A percentile compares a stretch with the other conserved stretches of the same genome.
phyloP scores from a whole-genome alignment of 2,888 invertebrate genomes.

The Parnassius mnemosyne region DNA sequence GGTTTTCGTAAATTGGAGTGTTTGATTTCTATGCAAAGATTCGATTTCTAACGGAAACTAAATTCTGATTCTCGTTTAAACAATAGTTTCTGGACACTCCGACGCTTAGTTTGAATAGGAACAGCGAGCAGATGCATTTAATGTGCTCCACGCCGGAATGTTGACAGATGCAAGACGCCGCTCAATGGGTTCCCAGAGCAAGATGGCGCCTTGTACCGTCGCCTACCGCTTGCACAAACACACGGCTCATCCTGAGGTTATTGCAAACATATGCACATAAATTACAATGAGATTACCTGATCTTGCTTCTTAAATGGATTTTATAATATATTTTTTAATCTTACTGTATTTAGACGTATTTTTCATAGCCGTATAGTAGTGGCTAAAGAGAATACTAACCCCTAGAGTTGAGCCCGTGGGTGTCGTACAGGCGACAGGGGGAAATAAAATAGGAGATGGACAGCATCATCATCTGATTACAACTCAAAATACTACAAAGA shows the following conservation, averaged over 20 bases:
- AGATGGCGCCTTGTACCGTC: slow-evolving; percentile 10
- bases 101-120: slow-evolving; percentile 15
- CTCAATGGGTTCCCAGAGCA: slow-evolving; percentile 15
- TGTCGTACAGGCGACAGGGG: too few species aligned
- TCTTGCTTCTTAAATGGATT: slow-evolving; percentile 12
- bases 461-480: too few species aligned
- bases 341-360: too few species aligned
- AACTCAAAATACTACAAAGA: too few species aligned
- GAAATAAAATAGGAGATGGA: too few species aligned
- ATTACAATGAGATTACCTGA: slow-evolving; percentile 23
- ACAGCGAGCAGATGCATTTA: slow-evolving; percentile 21
- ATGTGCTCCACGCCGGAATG: slow-evolving; percentile 14
- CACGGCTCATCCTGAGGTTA: slow-evolving; percentile 13
- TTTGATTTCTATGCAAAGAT: not conserved
- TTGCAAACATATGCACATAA: slow-evolving; percentile 22
- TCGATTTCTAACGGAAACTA: slow-evolving; percentile 9
- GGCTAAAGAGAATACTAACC: too few species aligned
- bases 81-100: slow-evolving; percentile 7
- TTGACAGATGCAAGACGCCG: slow-evolving; percentile 24
- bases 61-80: slow-evolving; percentile 12
- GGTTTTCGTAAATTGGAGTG: too few species aligned
- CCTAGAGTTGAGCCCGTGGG: too few species aligned
- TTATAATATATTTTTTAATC: slow-evolving; percentile 1
- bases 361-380: too few species aligned
- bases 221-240: slow-evolving; percentile 13